Evolutionary conservation across 1,140 invertebrate species (phyloP), one percentile per base, ranked within the genome.

Genomic region (Drosophila persimilis): DNA sequence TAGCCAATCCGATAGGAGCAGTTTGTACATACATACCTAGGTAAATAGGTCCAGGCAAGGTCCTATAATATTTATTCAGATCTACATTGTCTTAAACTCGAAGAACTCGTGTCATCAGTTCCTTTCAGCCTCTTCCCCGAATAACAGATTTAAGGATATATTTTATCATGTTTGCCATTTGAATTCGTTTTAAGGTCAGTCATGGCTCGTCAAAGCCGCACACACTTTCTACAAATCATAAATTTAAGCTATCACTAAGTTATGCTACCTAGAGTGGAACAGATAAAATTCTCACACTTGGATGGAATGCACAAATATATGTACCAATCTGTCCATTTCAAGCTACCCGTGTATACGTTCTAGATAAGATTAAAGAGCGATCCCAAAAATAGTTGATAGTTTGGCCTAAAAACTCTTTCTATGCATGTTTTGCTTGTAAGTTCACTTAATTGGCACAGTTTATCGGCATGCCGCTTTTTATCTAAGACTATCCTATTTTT

Each of bases 351-450:
- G 47, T 58, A 47, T 78, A 73, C 57, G 53, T 74, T 62, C 44
- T 60, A 70, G 55, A 44, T 80, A 76, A 47, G 60, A 51, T 35
- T 79, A 74, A 46, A 53, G 50, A 80, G 69, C 55, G 60, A 86
- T 48, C 47, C 80, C 80, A 85, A 85, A 85, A 86, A 86, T 85
- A 85, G 81, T 64, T 77, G 9, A 52, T 80, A 86, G 60, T 56
- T 61, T 29, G 6, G 22, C 59, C 13, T 43, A 61, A 66, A 47
- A 58, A 45, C 22, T 24, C 20, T 56, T 58, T 24, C 53, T 59
- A 46, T 77, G 73, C 35, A 1, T 63, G 75, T 79, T 56, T 59
- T 66, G 69, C 44, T 45, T n/a, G 20, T 74, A 81, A 83, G 64
- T 60, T 53, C 51, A 48, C 41, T 73, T 73, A 73, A 63, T 69